Evolutionary conservation across 2,797 vertebrate genomes (phyloP).

Genomic region (Ptychobarbus kaznakovi): DNA sequence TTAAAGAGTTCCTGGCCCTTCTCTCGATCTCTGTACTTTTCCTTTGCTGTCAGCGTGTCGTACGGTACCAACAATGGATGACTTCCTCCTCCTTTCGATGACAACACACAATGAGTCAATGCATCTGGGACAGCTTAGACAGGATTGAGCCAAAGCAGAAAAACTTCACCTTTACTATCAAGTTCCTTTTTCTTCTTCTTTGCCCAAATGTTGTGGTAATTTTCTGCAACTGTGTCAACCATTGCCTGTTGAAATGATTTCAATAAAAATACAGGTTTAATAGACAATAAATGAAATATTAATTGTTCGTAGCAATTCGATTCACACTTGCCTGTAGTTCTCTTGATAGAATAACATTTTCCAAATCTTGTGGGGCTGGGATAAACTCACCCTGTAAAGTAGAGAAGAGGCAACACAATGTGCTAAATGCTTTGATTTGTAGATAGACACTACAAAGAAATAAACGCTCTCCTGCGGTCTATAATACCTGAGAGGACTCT

Average conservation of each 20-base stretch:
- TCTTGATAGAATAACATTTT: slow-evolving; percentile 90
- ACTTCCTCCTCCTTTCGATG: slow-evolving; percentile 86
- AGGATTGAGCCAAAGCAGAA: slow-evolving; percentile 6
- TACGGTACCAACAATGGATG: slow-evolving; percentile 95
- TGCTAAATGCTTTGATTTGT: not conserved
- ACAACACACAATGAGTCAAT: slow-evolving; percentile 24
- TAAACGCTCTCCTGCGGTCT: not conserved
- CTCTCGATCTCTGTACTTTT: slow-evolving; percentile 94
- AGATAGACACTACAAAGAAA: not conserved
- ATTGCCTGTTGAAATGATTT: slow-evolving; percentile 81
- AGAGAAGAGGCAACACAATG: slow-evolving; percentile 27
- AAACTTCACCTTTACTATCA: slow-evolving; percentile 86
- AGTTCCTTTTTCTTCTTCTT: slow-evolving; percentile 97
- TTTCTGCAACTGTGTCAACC: slow-evolving; percentile 97
- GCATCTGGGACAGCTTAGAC: not conserved
- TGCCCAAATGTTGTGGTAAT: slow-evolving; percentile 99
- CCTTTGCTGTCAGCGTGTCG: slow-evolving; percentile 96
- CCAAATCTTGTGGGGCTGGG: slow-evolving; percentile 88
- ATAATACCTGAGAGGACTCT: slow-evolving; percentile 84
- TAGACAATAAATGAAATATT: not conserved
- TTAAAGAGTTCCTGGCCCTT: slow-evolving; percentile 97
- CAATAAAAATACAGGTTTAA: not conserved
- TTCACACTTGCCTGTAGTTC: slow-evolving; percentile 88
- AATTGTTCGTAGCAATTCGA: not conserved
- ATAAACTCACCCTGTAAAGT: slow-evolving; percentile 84